These are phyloP conservation scores for Bombus turneri DNA, from an alignment of 1,140 invertebrate species.

Conservation along the genomic window DNA sequence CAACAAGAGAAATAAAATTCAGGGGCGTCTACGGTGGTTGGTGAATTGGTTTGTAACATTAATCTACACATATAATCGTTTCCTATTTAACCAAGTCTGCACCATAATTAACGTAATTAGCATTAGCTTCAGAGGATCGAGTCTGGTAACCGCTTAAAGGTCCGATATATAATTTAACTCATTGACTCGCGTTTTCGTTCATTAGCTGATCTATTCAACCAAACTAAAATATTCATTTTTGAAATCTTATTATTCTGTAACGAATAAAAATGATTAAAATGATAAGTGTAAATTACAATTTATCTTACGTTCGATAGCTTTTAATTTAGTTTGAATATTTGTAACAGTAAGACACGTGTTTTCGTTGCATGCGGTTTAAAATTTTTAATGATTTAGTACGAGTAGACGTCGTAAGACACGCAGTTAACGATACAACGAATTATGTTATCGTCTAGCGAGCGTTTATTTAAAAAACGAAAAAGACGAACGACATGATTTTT, in stretches of 20 bases:
- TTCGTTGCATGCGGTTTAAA: not conserved
- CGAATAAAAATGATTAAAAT: not conserved
- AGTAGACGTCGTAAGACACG: not conserved
- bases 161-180: not conserved
- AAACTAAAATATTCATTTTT: too few species aligned
- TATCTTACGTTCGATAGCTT: not conserved
- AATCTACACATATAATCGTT: conserved; percentile 63
- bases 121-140: conserved; percentile 24
- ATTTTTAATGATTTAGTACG: not conserved
- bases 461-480: not conserved
- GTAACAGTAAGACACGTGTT: too few species aligned
- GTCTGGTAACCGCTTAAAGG: conserved; percentile 10
- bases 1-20: not conserved
- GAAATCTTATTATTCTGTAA: not conserved
- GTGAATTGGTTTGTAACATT: conserved; percentile 25
- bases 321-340: not conserved
- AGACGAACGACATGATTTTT: not conserved
- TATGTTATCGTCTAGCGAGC: not conserved
- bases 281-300: not conserved
- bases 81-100: conserved; percentile 67
- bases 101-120: conserved; percentile 67
- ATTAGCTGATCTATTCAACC: too few species aligned
- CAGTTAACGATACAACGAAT: not conserved
- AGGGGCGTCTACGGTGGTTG: conserved; percentile 23
- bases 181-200: not conserved